These are phyloP conservation scores for Pantala flavescens DNA, from an alignment of 1,140 invertebrate species.

Conservation along the genomic window DNA sequence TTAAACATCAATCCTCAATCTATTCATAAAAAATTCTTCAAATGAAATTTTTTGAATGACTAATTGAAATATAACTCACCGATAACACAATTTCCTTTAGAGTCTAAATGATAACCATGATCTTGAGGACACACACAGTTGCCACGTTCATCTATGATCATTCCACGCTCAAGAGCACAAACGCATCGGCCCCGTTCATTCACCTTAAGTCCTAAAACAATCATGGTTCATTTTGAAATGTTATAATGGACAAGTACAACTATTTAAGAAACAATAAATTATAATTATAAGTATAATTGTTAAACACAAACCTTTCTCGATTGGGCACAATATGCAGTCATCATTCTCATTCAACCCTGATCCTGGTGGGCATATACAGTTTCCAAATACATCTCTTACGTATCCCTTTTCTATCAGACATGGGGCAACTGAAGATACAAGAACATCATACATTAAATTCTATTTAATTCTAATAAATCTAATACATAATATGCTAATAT, in stretches of 20 bases:
- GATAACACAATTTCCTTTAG: conserved; percentile 52
- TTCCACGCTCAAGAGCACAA: conserved; percentile 62
- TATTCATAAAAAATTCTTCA: too few species aligned
- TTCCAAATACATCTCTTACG: conserved; percentile 52
- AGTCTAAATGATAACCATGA: conserved; percentile 55
- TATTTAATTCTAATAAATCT: conserved; percentile 17
- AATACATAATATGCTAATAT: too few species aligned
- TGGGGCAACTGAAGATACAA: conserved; percentile 38
- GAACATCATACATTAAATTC: conserved; percentile 23
- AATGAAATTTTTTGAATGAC: not conserved
- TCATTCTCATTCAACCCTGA: conserved; percentile 63
- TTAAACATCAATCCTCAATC: too few species aligned
- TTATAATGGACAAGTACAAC: not conserved
- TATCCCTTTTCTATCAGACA: conserved; percentile 63
- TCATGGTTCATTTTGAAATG: not conserved
- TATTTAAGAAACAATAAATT: not conserved
- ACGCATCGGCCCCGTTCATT: conserved; percentile 67
- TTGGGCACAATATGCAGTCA: conserved; percentile 59
- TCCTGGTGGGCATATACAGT: conserved; percentile 63
- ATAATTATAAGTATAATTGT: not conserved
- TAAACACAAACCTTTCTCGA: conserved; percentile 43
- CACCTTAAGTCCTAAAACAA: conserved; percentile 42
- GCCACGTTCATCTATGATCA: conserved; percentile 62
- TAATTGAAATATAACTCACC: conserved; percentile 25
- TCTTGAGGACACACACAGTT: conserved; percentile 64